Evolutionary conservation across 2,797 vertebrate species (phyloP).

Genomic region (Sebastes nivosus): DNA sequence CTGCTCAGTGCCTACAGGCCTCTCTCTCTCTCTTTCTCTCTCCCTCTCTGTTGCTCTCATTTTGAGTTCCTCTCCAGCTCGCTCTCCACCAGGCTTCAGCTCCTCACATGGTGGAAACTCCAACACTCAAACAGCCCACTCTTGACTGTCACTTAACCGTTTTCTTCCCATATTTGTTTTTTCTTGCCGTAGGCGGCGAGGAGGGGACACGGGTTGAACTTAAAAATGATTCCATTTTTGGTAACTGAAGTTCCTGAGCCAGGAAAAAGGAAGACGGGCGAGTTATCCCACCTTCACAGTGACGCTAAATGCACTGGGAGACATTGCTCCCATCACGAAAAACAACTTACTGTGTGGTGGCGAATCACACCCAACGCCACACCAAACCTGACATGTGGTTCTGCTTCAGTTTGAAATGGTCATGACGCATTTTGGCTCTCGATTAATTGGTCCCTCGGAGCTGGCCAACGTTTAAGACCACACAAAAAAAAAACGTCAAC

Average conservation of each 20-base stretch:
- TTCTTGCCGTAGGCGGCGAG: background rate
- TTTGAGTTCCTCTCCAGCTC: conserved; percentile 63
- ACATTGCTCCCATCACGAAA: conserved; percentile 9
- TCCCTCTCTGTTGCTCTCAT: conserved; percentile 60
- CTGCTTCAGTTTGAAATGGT: conserved; percentile 35
- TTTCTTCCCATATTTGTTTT: background rate
- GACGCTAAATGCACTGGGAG: conserved; percentile 1
- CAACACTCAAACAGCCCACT: conserved; percentile 36
- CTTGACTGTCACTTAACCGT: conserved; percentile 18
- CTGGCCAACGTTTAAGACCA: background rate
- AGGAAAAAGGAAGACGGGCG: conserved; percentile 21
- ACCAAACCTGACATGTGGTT: conserved; percentile 32
- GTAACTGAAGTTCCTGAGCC: conserved; percentile 15
- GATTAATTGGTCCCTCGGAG: conserved; percentile 31
- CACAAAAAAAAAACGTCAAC: background rate
- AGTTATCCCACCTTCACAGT: conserved; percentile 31
- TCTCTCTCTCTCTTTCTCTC: conserved; percentile 35
- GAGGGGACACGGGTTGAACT: conserved; percentile 9
- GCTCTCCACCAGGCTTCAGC: conserved; percentile 56
- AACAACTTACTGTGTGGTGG: background rate
- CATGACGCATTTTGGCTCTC: conserved; percentile 33
- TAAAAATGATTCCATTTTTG: conserved; percentile 22
- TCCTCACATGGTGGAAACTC: conserved; percentile 65
- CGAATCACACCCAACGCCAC: conserved; percentile 27
- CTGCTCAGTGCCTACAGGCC: conserved; percentile 72